Evolutionary conservation across 2,797 vertebrate species (phyloP).

Genomic region (Periparus ater): DNA sequence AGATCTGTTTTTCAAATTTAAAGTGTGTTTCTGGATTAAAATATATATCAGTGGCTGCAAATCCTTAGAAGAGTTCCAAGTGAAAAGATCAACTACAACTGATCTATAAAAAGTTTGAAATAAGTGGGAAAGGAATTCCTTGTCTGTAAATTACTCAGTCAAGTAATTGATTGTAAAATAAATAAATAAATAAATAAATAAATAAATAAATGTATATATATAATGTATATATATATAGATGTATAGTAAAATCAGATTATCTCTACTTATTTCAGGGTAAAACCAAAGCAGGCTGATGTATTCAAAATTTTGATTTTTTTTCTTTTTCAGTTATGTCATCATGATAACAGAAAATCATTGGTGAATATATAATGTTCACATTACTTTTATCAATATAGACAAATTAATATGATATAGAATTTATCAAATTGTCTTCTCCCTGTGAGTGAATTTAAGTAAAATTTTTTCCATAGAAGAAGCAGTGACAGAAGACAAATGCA

Average conservation of each 20-base stretch:
- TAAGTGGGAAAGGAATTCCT: background rate
- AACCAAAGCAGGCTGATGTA: rapidly evolving
- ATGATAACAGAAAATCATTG: background rate
- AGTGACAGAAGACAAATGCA: conserved; percentile 10
- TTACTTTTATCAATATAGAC: background rate
- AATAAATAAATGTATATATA: too few relatives aligned
- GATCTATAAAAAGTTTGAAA: background rate
- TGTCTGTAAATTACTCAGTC: background rate
- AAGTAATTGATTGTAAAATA: too few relatives aligned
- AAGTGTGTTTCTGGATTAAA: background rate
- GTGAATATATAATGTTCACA: background rate
- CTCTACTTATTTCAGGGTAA: background rate
- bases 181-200: too few relatives aligned
- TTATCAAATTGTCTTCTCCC: background rate
- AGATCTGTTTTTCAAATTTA: background rate
- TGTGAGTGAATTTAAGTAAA: background rate
- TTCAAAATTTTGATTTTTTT: background rate
- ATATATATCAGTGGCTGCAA: rapidly evolving
- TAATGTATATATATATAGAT: too few relatives aligned
- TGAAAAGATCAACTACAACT: background rate
- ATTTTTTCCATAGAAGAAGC: background rate
- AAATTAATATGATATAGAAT: background rate
- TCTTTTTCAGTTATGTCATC: background rate
- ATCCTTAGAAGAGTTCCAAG: background rate
- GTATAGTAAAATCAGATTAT: background rate